Base-by-base conservation (phyloP, 1,140 invertebrate genomes). In the Daktulosphaira vitifoliae region DNA sequence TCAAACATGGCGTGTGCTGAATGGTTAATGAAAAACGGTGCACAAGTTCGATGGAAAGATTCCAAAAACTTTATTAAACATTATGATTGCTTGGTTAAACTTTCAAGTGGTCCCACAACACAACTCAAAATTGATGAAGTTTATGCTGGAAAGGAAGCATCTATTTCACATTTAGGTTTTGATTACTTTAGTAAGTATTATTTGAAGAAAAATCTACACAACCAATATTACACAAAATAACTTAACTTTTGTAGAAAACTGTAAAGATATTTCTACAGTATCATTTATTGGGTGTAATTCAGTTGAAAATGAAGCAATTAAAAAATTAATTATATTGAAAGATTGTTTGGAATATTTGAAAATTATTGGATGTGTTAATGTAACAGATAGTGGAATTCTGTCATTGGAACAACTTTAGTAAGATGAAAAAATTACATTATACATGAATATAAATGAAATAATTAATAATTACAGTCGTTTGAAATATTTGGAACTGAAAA, bases 1-100 rank as follows among this genome's bases (percentile, higher is more conserved):
- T 81, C 90, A 3, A 90, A 95, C 74, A 72, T 84, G 71, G 86
- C 87, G n/a, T 92, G 90, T 78, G 89, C 91, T 3, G 91, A 95
- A 77, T 95, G 92, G 92, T 77, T 94, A 11, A 73, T 92, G 46
- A 76, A 82, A 71, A 90, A 90, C 77, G 90, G 90, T 11, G 90
- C 86, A 18, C 76, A 78, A 66, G 79, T 92, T 1, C 82, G 80
- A 70, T 91, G 84, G 83, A 78, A 78, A 69, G 77, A 77, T 53
- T 71, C 73, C 13, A 69, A 75, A 37, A 72, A 80, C 51, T 81
- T 74, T 72, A 68, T 84, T 1, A 73, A 69, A 25, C 84, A 92
- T 76, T 92, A 90, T 69, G 88, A 91, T 75, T 66, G 71, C 50
- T 74, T 92, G 62, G 82, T 85, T 22, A 67, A 62, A 8, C 29